A percentile compares a stretch with the other conserved stretches of the same genome.
These are phyloP conservation scores for Mesembrinibis cayennensis DNA, from an alignment of 2,113 vertebrate genomes.

Conservation along the genomic window DNA sequence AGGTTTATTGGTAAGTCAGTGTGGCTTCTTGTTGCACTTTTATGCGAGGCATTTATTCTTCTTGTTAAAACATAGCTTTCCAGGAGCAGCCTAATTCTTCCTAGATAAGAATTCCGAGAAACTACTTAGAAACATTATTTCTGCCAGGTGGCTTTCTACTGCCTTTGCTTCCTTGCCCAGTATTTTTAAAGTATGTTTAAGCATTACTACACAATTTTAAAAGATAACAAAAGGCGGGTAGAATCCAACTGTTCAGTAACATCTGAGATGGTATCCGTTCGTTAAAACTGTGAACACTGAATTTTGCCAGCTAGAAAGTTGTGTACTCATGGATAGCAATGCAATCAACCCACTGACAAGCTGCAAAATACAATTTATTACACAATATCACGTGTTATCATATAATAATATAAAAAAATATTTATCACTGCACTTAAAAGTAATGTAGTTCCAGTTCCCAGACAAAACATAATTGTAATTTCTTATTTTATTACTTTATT, in stretches of 20 bases:
- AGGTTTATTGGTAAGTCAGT: not conserved
- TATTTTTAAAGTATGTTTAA: not conserved
- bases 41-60: not conserved
- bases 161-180: not conserved
- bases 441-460: not conserved
- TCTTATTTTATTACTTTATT: not conserved
- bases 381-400: not conserved
- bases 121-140: not conserved
- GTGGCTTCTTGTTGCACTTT: not conserved
- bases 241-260: not conserved
- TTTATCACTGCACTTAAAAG: not conserved
- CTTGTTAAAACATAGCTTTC: not conserved
- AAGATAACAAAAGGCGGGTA: not conserved
- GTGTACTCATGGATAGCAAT: not conserved
- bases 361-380: not conserved
- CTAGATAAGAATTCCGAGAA: not conserved
- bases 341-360: not conserved
- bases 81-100: not conserved
- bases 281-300: not conserved
- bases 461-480: not conserved
- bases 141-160: not conserved
- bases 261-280: not conserved
- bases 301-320: not conserved
- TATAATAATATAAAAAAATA: not conserved
- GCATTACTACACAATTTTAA: not conserved